Evolutionary conservation across 2,113 vertebrate species (phyloP).

Genomic region (Cochlearius cochlearius): DNA sequence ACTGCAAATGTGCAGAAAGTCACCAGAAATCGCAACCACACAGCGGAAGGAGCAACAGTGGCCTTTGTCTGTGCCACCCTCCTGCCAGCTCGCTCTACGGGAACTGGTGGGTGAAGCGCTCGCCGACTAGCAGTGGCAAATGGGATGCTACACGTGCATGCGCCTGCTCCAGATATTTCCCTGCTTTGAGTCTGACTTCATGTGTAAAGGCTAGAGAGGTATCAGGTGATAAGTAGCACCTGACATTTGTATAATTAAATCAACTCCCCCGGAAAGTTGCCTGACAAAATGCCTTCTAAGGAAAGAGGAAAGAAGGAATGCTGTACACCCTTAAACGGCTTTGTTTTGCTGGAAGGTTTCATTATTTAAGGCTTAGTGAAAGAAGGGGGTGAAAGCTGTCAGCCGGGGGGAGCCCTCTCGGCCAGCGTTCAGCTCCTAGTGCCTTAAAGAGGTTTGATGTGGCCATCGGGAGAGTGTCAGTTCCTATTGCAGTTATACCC

Average conservation of each 20-base stretch:
- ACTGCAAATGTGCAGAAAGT: not conserved
- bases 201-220: not conserved
- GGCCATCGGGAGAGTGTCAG: not conserved
- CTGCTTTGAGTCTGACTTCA: not conserved
- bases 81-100: not conserved
- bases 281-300: not conserved
- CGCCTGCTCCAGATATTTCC: not conserved
- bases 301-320: not conserved
- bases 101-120: not conserved
- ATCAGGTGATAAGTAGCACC: not conserved
- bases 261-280: not conserved
- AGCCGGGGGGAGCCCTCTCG: not conserved
- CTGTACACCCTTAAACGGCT: not conserved
- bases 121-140: not conserved
- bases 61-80: not conserved
- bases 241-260: not conserved
- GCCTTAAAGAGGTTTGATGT: not conserved
- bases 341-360: not conserved
- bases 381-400: not conserved
- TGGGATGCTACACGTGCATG: accelerated
- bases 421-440: not conserved
- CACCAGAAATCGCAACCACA: accelerated
- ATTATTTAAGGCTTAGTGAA: not conserved
- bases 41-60: not conserved
- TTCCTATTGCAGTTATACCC: not conserved